These are phyloP conservation scores for Ptychobarbus kaznakovi DNA, from an alignment of 2,797 vertebrate genomes.

Conservation along the genomic window DNA sequence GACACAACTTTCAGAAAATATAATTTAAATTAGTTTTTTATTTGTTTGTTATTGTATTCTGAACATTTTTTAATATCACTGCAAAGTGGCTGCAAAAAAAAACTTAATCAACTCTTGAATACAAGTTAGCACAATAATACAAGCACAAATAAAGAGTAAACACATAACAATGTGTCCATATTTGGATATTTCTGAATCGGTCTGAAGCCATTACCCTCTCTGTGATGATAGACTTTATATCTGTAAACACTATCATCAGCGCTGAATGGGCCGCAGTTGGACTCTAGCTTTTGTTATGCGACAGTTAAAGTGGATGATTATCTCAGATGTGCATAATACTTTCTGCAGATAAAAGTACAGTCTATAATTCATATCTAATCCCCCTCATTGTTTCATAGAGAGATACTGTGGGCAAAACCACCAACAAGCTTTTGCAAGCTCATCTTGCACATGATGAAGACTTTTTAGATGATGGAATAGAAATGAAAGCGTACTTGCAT, in stretches of 20 bases:
- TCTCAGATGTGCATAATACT: slow-evolving; percentile 8
- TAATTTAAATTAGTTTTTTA: no score
- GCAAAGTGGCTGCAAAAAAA: not conserved
- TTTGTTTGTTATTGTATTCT: not conserved
- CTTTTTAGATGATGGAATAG: slow-evolving; percentile 6
- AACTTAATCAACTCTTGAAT: not conserved
- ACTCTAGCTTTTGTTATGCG: slow-evolving; percentile 1
- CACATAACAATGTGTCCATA: not conserved
- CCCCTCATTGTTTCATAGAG: slow-evolving; percentile 23
- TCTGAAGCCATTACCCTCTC: not conserved
- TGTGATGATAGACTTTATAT: slow-evolving; percentile 10
- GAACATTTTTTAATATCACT: not conserved
- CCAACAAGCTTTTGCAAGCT: not conserved
- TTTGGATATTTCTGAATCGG: slow-evolving; percentile 2
- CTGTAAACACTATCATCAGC: slow-evolving; percentile 22
- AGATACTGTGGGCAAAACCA: not conserved
- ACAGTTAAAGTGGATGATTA: slow-evolving; percentile 6
- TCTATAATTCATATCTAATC: slow-evolving; percentile 6
- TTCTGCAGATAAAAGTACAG: not conserved
- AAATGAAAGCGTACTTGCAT: slow-evolving; percentile 24
- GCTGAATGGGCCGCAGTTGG: not conserved
- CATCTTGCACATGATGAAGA: slow-evolving; percentile 4
- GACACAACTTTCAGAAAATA: no score
- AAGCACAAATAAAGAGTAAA: not conserved
- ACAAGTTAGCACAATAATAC: no score